Percentiles rank a stretch among this genome's conserved stretches.
These are phyloP conservation scores for Linurgus olivaceus DNA, from an alignment of 2,797 vertebrate species.

Conservation along the genomic window DNA sequence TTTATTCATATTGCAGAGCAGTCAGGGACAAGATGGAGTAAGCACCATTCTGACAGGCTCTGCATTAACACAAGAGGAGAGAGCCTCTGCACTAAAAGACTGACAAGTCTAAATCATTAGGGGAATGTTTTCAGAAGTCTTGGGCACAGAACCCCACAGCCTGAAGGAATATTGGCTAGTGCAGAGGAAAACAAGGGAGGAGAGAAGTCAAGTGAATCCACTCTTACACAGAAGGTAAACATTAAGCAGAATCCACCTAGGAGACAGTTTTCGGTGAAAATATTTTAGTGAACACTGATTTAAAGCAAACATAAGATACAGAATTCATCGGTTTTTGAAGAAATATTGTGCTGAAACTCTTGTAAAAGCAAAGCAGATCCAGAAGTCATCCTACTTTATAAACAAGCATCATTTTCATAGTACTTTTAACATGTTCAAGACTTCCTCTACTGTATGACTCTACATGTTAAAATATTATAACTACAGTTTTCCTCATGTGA, in stretches of 20 bases:
- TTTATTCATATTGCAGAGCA: background rate
- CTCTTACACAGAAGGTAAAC: background rate
- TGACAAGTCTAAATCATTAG: background rate
- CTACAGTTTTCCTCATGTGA: background rate
- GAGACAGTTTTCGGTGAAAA: background rate
- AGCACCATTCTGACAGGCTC: background rate
- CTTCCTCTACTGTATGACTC: background rate
- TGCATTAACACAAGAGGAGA: background rate
- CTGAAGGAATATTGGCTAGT: background rate
- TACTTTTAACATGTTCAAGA: background rate
- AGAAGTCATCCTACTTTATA: background rate
- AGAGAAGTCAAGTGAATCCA: background rate
- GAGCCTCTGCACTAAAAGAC: background rate
- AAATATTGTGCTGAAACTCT: background rate
- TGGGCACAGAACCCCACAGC: background rate
- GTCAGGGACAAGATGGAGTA: background rate
- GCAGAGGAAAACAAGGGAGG: background rate
- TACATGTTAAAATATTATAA: background rate
- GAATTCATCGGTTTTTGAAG: background rate
- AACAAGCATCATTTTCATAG: background rate
- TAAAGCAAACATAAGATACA: background rate
- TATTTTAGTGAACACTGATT: background rate
- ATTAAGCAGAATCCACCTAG: background rate
- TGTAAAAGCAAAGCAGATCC: background rate
- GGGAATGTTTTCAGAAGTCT: background rate